These are phyloP conservation scores for Drosophila melanica DNA, from an alignment of 1,140 invertebrate species.

Conservation along the genomic window DNA sequence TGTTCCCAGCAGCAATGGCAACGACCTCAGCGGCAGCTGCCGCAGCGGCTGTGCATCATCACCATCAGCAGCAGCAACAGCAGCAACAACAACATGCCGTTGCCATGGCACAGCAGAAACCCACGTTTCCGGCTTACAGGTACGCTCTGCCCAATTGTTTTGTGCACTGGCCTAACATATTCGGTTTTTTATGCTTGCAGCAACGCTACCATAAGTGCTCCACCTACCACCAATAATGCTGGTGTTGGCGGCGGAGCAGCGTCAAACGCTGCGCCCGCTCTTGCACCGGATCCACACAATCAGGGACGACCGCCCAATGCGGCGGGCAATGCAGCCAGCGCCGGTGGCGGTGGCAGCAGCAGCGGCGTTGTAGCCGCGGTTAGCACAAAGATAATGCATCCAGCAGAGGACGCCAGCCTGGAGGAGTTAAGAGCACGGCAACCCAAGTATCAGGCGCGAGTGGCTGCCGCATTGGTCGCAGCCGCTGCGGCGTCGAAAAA, in stretches of 20 bases:
- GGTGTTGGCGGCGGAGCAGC: slow-evolving; percentile 56
- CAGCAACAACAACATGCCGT: slow-evolving; percentile 79
- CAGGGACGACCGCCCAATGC: slow-evolving; percentile 60
- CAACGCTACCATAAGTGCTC: slow-evolving; percentile 89
- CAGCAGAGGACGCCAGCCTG: slow-evolving; percentile 96
- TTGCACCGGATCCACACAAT: slow-evolving; percentile 70
- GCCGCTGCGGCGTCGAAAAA: slow-evolving; percentile 78
- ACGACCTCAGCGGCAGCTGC: slow-evolving; percentile 86
- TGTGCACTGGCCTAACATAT: background rate
- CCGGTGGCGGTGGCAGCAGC: slow-evolving; percentile 10
- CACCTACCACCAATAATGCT: slow-evolving; percentile 86
- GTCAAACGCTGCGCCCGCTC: slow-evolving; percentile 69
- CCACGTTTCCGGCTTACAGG: slow-evolving; percentile 92
- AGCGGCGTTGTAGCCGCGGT: slow-evolving; percentile 84
- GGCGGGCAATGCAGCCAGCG: slow-evolving; percentile 24
- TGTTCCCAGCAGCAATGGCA: slow-evolving; percentile 90
- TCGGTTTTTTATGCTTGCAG: slow-evolving; percentile 76
- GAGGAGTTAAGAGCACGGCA: slow-evolving; percentile 93
- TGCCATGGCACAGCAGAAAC: slow-evolving; percentile 87
- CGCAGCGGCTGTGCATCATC: slow-evolving; percentile 70
- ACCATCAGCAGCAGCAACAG: slow-evolving; percentile 53
- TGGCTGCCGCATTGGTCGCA: slow-evolving; percentile 70
- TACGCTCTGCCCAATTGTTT: slow-evolving; percentile 52
- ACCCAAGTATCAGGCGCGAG: slow-evolving; percentile 87
- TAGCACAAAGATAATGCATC: slow-evolving; percentile 96